These are phyloP conservation scores for Macrotrachela quadricornifera DNA, from an alignment of 1,140 invertebrate species.

Conservation along the genomic window DNA sequence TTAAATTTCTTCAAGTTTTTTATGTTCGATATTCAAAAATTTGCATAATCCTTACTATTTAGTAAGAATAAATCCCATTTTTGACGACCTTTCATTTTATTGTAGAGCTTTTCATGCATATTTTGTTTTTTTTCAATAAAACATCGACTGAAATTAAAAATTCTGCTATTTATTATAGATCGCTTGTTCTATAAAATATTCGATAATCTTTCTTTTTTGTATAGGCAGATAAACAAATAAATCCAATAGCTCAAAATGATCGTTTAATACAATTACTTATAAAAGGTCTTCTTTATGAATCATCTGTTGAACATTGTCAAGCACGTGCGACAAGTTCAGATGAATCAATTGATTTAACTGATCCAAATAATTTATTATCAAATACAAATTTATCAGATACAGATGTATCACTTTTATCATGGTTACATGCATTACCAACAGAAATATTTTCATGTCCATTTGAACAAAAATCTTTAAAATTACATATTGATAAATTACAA, in stretches of 20 bases:
- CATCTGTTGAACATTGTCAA: slow-evolving; percentile 84
- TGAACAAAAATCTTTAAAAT: slow-evolving; percentile 62
- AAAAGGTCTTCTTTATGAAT: slow-evolving; percentile 71
- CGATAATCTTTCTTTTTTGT: too few species aligned
- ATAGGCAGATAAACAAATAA: neutral
- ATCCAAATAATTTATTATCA: slow-evolving; percentile 7
- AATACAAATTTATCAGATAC: slow-evolving; percentile 34
- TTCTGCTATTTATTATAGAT: too few species aligned
- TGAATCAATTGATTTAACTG: neutral
- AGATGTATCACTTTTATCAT: slow-evolving; percentile 74
- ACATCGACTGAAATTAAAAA: too few species aligned
- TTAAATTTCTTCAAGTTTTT: too few species aligned
- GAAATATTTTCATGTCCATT: slow-evolving; percentile 78
- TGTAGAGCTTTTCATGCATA: too few species aligned
- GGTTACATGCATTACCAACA: slow-evolving; percentile 63
- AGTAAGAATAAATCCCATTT: too few species aligned
- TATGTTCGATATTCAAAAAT: too few species aligned
- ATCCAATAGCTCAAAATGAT: slow-evolving; percentile 50
- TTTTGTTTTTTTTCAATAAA: too few species aligned
- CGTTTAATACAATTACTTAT: slow-evolving; percentile 67
- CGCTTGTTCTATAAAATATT: too few species aligned
- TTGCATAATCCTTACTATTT: too few species aligned
- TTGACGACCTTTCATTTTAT: too few species aligned
- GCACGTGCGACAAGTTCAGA: slow-evolving; percentile 48
- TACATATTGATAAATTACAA: slow-evolving; percentile 20